Evolutionary conservation across 1,140 invertebrate genomes (phyloP).

Genomic region (Philopotamus ludificatus): DNA sequence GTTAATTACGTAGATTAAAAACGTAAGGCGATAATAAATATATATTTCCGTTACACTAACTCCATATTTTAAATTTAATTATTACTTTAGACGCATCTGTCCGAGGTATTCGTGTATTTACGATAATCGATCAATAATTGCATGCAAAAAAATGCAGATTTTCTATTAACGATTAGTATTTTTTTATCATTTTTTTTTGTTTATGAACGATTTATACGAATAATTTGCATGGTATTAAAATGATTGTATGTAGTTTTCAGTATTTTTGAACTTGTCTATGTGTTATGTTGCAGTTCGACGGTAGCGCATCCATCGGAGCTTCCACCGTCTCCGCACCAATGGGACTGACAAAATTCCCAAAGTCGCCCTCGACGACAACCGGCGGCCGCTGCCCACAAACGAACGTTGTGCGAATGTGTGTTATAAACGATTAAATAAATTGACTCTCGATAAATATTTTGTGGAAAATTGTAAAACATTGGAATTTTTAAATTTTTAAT

Average conservation of each 20-base stretch:
- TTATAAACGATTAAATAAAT: constrained; percentile 19
- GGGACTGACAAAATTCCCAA: constrained; percentile 72
- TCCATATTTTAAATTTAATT: too few relatives aligned
- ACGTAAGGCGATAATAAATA: too few relatives aligned
- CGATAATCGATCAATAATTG: too few relatives aligned
- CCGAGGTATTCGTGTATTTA: too few relatives aligned
- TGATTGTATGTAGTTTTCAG: not conserved
- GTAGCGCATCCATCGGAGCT: constrained; percentile 96
- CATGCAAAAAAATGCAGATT: too few relatives aligned
- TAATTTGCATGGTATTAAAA: too few relatives aligned
- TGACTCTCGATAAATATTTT: not conserved
- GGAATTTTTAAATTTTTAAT: not conserved
- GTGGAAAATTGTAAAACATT: not conserved
- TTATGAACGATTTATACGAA: too few relatives aligned
- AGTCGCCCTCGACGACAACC: constrained; percentile 40
- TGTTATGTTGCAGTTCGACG: constrained; percentile 77
- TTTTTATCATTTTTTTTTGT: too few relatives aligned
- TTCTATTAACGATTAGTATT: too few relatives aligned
- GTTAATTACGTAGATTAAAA: too few relatives aligned
- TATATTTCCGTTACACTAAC: too few relatives aligned
- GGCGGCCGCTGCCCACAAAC: constrained; percentile 46
- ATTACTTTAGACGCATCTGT: too few relatives aligned
- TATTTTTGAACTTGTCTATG: not conserved
- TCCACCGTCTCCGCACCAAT: constrained; percentile 95
- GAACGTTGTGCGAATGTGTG: constrained; percentile 36